phyloP scores from a whole-genome alignment of 2,797 vertebrate species.

The Lateolabrax maculatus region DNA sequence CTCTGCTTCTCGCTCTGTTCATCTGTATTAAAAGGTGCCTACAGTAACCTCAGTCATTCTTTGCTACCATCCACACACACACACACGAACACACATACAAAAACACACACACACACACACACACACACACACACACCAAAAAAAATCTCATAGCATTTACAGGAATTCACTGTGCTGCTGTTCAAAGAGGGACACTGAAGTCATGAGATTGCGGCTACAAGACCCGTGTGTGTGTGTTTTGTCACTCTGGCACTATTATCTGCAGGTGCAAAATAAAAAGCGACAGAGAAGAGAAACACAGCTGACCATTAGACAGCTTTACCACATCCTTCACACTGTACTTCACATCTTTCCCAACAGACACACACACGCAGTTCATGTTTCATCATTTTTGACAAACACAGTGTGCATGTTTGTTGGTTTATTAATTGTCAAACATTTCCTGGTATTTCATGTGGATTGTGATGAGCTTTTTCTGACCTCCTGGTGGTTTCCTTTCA shows the following conservation, averaged over 20 bases:
- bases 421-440: constrained; percentile 55
- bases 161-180: constrained; percentile 21
- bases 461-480: constrained; percentile 64
- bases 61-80: neutral
- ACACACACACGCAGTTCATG: constrained; percentile 14
- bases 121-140: constrained; percentile 1
- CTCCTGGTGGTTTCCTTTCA: constrained; percentile 47
- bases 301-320: constrained; percentile 62
- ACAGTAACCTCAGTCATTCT: neutral
- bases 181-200: constrained; percentile 20
- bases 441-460: constrained; percentile 54
- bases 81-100: neutral
- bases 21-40: constrained; percentile 15
- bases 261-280: constrained; percentile 62
- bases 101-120: constrained; percentile 1
- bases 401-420: constrained; percentile 27
- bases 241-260: constrained; percentile 32
- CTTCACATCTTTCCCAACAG: constrained; percentile 15
- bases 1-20: constrained; percentile 12
- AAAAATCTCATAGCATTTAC: constrained; percentile 5
- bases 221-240: neutral
- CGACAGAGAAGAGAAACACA: constrained; percentile 58
- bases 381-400: constrained; percentile 42
- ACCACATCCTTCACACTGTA: constrained; percentile 65
- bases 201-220: constrained; percentile 17